These are phyloP conservation scores for Myopa tessellatipennis DNA, from an alignment of 2,888 invertebrate species.

Conservation along the genomic window DNA sequence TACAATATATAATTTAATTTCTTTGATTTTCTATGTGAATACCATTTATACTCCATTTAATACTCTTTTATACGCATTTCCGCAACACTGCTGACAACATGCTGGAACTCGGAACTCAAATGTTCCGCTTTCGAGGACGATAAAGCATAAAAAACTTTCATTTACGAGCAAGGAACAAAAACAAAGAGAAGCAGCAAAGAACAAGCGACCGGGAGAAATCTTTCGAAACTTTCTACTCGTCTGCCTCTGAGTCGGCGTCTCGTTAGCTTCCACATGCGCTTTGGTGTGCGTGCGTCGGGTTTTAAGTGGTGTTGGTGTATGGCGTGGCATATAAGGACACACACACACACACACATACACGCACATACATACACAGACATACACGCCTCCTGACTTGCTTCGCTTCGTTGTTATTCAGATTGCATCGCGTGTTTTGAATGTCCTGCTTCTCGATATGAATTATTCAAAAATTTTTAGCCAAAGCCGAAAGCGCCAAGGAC, in stretches of 20 bases:
- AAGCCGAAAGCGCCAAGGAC: slow-evolving; percentile 61
- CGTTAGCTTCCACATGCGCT: slow-evolving; percentile 31
- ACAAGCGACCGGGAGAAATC: background rate
- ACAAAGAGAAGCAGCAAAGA: slow-evolving; percentile 23
- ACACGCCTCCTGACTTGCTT: slow-evolving; percentile 39
- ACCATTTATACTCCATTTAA: too few relatives aligned
- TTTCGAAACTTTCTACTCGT: slow-evolving; percentile 23
- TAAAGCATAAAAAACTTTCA: background rate
- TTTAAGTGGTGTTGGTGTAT: slow-evolving; percentile 14
- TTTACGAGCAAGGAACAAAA: background rate
- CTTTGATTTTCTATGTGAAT: too few relatives aligned
- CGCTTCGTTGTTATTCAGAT: slow-evolving; percentile 62
- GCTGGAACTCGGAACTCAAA: background rate
- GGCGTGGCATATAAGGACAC: background rate
- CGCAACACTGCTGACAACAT: background rate
- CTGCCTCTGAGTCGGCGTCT: slow-evolving; percentile 3
- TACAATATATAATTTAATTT: too few relatives aligned
- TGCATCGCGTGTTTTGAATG: slow-evolving; percentile 68
- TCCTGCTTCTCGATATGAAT: slow-evolving; percentile 67
- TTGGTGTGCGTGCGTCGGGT: slow-evolving; percentile 27
- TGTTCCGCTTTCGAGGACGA: background rate
- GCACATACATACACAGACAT: slow-evolving; percentile 32
- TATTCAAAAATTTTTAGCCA: slow-evolving; percentile 63
- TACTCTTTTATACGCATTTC: too few relatives aligned
- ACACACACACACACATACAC: slow-evolving; percentile 9